These are phyloP conservation scores for Tapirus indicus DNA, from an alignment of 2,797 vertebrate genomes.

Conservation along the genomic window DNA sequence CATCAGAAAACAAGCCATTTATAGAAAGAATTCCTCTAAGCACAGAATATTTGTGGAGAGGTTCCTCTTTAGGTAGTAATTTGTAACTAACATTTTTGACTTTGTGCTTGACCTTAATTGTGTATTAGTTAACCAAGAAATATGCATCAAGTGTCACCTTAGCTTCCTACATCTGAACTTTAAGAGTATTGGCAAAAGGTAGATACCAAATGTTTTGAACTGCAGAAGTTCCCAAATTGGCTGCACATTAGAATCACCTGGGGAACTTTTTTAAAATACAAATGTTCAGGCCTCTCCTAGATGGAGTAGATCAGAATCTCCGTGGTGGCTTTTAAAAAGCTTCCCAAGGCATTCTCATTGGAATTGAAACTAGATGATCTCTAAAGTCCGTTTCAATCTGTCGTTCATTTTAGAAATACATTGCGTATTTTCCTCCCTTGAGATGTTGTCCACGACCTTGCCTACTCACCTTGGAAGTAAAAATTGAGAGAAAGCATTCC, in stretches of 20 bases:
- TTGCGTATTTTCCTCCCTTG: not conserved
- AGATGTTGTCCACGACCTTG: not conserved
- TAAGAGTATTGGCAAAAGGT: not conserved
- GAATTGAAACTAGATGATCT: not conserved
- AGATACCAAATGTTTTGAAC: not conserved
- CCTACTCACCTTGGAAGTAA: slow-evolving; percentile 41
- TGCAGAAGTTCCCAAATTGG: not conserved
- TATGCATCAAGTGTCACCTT: not conserved
- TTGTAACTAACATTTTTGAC: not conserved
- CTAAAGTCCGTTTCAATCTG: not conserved
- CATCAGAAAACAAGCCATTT: slow-evolving; percentile 58
- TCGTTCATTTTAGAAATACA: slow-evolving; percentile 28
- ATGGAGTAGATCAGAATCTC: not conserved
- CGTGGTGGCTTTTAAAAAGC: not conserved
- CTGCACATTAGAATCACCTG: not conserved
- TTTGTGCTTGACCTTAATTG: not conserved
- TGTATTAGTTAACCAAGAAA: not conserved
- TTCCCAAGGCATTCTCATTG: not conserved
- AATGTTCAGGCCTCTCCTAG: not conserved
- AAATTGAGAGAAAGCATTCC: slow-evolving; percentile 11
- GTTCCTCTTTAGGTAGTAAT: slow-evolving; percentile 15
- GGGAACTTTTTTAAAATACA: not conserved
- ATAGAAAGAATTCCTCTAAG: slow-evolving; percentile 27
- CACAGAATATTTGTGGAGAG: not conserved
- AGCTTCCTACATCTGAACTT: not conserved